Evolutionary conservation across 1,140 invertebrate species (phyloP).

Genomic region (Calephelis virginiensis): DNA sequence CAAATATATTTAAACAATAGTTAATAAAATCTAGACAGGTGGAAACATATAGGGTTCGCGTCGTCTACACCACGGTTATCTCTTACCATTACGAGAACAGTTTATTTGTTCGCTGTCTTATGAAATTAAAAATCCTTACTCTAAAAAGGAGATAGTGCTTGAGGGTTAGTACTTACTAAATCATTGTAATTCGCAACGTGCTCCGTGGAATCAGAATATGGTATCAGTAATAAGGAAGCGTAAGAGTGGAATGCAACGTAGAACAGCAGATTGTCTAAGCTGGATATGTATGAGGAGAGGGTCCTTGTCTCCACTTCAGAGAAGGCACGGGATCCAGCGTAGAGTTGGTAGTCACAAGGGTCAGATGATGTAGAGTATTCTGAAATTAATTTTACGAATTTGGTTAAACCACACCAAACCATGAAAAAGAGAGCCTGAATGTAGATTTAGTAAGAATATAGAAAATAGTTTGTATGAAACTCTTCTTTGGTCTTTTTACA

Average conservation of each 20-base stretch:
- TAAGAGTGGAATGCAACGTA: conserved; percentile 63
- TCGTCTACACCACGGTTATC: no score
- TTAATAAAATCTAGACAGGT: no score
- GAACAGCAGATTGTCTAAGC: conserved; percentile 52
- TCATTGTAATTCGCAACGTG: conserved; percentile 65
- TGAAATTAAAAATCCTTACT: no score
- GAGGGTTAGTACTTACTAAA: conserved; percentile 43
- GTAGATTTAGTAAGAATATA: neutral
- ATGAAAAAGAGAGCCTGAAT: no score
- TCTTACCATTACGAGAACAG: no score
- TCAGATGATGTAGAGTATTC: conserved; percentile 50
- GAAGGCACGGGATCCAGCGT: conserved; percentile 56
- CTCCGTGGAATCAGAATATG: conserved; percentile 57
- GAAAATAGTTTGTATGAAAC: no score
- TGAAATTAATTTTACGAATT: conserved; percentile 29
- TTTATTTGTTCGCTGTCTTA: no score
- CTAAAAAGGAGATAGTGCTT: neutral
- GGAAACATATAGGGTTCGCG: no score
- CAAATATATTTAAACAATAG: no score
- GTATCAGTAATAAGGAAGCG: conserved; percentile 53
- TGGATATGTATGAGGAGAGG: conserved; percentile 50
- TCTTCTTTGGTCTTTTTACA: no score
- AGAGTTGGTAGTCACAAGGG: conserved; percentile 59
- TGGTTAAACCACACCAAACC: neutral
- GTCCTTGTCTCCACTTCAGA: conserved; percentile 60